phyloP scores from a whole-genome alignment of 2,888 invertebrate genomes.

The Idaea dimidiata region DNA sequence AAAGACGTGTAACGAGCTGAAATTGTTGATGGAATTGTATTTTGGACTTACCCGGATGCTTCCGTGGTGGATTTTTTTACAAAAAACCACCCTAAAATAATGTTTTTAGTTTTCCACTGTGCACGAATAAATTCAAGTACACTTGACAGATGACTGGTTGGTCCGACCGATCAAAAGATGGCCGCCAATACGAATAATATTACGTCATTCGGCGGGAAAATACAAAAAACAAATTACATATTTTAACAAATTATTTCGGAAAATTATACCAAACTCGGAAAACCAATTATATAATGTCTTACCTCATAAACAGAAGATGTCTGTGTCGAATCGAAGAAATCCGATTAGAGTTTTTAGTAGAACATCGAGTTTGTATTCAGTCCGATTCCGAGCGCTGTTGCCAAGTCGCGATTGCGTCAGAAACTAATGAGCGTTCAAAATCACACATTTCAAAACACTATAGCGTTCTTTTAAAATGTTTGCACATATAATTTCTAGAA shows the following conservation, averaged over 20 bases:
- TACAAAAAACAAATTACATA: constrained; percentile 51
- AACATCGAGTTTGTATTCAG: constrained; percentile 60
- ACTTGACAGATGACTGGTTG: constrained; percentile 70
- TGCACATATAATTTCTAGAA: constrained; percentile 29
- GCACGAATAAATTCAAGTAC: constrained; percentile 51
- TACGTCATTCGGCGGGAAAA: constrained; percentile 75
- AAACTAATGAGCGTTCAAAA: constrained; percentile 65
- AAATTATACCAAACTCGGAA: background rate
- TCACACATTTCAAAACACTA: constrained; percentile 69
- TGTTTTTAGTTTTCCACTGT: constrained; percentile 57
- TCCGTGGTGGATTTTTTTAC: constrained; percentile 61
- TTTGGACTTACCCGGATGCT: constrained; percentile 75
- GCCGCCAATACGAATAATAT: constrained; percentile 46
- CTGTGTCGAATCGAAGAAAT: constrained; percentile 47
- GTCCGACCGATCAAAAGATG: constrained; percentile 55
- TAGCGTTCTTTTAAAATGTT: constrained; percentile 53
- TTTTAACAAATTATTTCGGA: constrained; percentile 21
- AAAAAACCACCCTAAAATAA: constrained; percentile 54
- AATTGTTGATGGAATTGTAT: constrained; percentile 28
- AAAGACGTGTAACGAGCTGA: constrained; percentile 30
- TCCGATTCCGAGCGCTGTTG: constrained; percentile 71
- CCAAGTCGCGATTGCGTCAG: constrained; percentile 78
- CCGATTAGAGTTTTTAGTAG: constrained; percentile 52
- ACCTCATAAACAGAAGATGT: constrained; percentile 61
- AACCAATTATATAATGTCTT: constrained; percentile 35